Base-by-base conservation (phyloP, 2,888 invertebrate genomes). In the Oscheius myriophilus region DNA sequence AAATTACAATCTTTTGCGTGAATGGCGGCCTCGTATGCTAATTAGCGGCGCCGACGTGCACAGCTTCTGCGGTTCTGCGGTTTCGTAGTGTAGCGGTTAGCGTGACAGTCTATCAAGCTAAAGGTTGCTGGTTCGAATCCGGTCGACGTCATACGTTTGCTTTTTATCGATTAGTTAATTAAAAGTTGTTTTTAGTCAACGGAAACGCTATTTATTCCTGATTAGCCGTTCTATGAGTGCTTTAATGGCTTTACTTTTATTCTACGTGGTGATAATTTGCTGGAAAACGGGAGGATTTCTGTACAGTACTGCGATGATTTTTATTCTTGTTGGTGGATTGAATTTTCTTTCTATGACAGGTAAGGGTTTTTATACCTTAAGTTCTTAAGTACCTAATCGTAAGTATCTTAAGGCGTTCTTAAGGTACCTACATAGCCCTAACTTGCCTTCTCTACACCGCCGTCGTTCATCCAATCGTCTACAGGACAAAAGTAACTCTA, bases 291-390 rank as follows among this genome's bases (percentile, higher is more conserved):
- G 70, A 26, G 75, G 77, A 26, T 83, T 84, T 58, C 63, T 73
- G n/a, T 84, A 84, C 69, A 73, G 75, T 12, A 75, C 83, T 16
- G 82, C 81, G 7, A 77, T 77, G 62, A 79, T 84, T 33, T 84
- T 84, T 64, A 76, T 84, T 43, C 67, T 81, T 4, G 71, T 82
- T 52, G 84, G 81, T 11, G 69, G 76, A 18, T 66, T 82, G 25
- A 79, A 76, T 42, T 82, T 84, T 46, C 54, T 84, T 12, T 78
- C 78, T 11, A 76, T 80, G 1, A 75, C 84, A 25, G 82, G 82
- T 73, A 69, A 64, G 59, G 11, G 12, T 16, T 41, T 1, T 39
- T 46, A 1, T 46, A 16, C 23, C 49, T 49, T 18, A 11, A 18
- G 18, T 9, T 3, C 54, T 54, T n/a, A 2, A 25, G 9, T 7